Evolutionary conservation across 2,113 vertebrate genomes (phyloP), one percentile per base, ranked within the genome.

Genomic region (Callipepla californica): DNA sequence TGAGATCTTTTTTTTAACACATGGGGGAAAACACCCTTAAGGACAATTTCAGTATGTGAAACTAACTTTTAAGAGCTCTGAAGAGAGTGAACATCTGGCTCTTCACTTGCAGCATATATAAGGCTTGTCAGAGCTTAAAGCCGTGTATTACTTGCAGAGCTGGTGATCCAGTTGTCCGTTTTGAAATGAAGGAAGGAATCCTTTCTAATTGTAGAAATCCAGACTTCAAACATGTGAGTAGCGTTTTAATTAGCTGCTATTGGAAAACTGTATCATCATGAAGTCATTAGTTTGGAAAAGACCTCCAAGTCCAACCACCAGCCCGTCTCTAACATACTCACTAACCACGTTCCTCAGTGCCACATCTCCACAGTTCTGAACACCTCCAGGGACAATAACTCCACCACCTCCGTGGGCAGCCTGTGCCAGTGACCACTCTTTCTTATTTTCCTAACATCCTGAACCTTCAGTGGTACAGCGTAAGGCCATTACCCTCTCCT

Each of bases 51-150:
- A 85, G 78, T 53, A 76, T 34, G 11, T 85, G 67, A 89, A 92
- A 53, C 79, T 86, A 83, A 96, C 62, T 95, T 77, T 8, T 69
- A 89, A 76, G 95, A 92, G 47, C 73, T 78, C 26, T 34, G 68
- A 74, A 84, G 55, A 72, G 67, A 87, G 57, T 7, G 79, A 93
- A 81, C 94, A 97, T 86, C 93, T 97, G 92, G 40, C 69, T 94
- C 73, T 61, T 84, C 13, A 55, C 80, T 65, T 62, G 44, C 72
- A 82, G 82, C 61, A n/a, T 48, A 20, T 55, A 28, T 45, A 70
- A 72, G 74, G 61, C 65, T 92, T 72, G 75, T 87, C 89, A 80
- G 80, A 87, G 79, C 66, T 45, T 25, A 20, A 75, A 80, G 67
- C 55, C 45, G 2, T 26, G 3, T 53, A 10, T 3, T 15, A 67